Percentiles rank a stretch among this genome's conserved stretches.
Evolutionary conservation across 2,797 vertebrate species (phyloP).

Genomic region (Rhinichthys osculus): DNA sequence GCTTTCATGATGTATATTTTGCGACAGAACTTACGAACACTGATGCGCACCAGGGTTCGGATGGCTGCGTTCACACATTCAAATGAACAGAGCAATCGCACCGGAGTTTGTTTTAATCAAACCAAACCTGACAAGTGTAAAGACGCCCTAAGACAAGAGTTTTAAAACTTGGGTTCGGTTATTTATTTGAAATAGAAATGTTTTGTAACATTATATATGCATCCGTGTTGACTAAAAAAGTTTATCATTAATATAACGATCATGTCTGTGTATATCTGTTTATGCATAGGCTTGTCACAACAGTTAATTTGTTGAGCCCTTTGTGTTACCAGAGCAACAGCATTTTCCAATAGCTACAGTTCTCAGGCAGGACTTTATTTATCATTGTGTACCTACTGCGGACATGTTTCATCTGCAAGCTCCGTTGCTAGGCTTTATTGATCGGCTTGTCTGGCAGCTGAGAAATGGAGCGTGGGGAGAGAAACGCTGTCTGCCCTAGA

Average conservation of each 20-base stretch:
- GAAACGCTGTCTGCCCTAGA: slow-evolving; percentile 57
- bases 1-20: not conserved
- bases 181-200: not conserved
- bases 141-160: not conserved
- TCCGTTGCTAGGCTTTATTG: slow-evolving; percentile 75
- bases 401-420: slow-evolving; percentile 83
- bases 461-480: slow-evolving; percentile 64
- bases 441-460: slow-evolving; percentile 81
- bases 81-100: not conserved
- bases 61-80: not conserved
- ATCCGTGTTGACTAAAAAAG: not conserved
- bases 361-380: slow-evolving; percentile 79
- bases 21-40: not conserved
- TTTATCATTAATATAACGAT: not conserved
- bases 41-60: not conserved
- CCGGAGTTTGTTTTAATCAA: not conserved
- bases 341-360: slow-evolving; percentile 62
- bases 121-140: not conserved
- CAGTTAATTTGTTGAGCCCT: slow-evolving; percentile 13
- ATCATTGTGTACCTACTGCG: slow-evolving; percentile 81
- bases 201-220: not conserved
- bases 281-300: slow-evolving; percentile 20
- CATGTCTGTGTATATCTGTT: slow-evolving; percentile 23
- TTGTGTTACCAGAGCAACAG: slow-evolving; percentile 19
- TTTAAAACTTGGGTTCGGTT: not conserved